Conservation (phyloP, 2,113 vertebrate genomes). For the Passer montanus region DNA sequence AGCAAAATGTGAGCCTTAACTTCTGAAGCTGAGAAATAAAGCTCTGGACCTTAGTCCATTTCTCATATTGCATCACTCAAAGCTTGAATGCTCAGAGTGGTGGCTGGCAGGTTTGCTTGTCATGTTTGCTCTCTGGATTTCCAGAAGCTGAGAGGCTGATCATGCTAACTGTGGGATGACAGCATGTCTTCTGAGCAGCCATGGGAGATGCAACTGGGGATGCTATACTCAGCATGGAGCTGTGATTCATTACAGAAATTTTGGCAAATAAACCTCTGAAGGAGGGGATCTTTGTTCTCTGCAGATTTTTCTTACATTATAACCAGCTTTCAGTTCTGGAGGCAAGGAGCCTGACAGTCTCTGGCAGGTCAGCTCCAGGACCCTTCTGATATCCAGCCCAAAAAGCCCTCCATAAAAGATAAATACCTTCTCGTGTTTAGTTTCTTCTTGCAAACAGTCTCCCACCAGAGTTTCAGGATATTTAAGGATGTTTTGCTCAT, state of each 20-base stretch:
- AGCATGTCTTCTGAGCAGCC: not conserved
- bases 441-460: not conserved
- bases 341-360: not conserved
- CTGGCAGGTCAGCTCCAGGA: not conserved
- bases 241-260: not conserved
- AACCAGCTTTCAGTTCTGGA: not conserved
- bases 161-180: not conserved
- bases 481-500: not conserved
- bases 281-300: not conserved
- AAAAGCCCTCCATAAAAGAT: not conserved
- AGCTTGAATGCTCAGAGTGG: not conserved
- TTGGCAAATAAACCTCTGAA: not conserved
- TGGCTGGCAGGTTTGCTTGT: not conserved
- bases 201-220: not conserved
- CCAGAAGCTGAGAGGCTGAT: not conserved
- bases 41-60: not conserved
- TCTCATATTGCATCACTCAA: accelerated
- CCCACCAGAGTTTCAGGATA: not conserved
- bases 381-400: not conserved
- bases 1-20: not conserved
- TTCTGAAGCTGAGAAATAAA: not conserved
- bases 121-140: not conserved
- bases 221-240: not conserved
- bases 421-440: not conserved
- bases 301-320: not conserved